Evolutionary conservation across 1,140 invertebrate genomes (phyloP), one percentile per base, ranked within the genome.

Genomic region (Atta cephalotes): DNA sequence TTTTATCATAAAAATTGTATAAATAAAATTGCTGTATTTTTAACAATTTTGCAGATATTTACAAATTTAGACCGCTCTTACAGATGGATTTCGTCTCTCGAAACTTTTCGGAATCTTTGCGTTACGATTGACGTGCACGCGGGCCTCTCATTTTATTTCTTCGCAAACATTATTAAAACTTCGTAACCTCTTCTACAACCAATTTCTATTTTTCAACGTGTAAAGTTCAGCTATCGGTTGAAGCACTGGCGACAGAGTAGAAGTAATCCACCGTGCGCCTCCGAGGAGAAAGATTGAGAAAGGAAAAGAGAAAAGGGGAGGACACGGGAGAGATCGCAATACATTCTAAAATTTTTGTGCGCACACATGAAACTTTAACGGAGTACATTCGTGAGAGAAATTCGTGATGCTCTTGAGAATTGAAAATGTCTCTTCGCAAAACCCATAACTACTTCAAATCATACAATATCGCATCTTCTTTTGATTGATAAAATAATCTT

Each of bases 121-220:
- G 12, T 7, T 45, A 71, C 66, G 28, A 72, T 60, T 71, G 79
- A 56, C 66, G 79, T 71, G 51, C 35, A 60, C 66, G 39, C 39
- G 21, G 51, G 21, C 51, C 5, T 28, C 28, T 45, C 21, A 39
- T 39, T 39, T 79, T 81, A 81, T 72, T 71, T 45, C 79, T 72
- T 58, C 35, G 79, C 16, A 51, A 81, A 81, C 79, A 81, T 81
- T 71, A 72, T 81, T 81, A 81, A 81, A 81, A 81, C 79, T 81
- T 81, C 10, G 77, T 58, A 81, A 81, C 51, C 51, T 81, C 79
- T 72, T 81, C 60, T 79, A 71, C 66, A 71, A 81, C 79, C 65
- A 81, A 81, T 81, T 81, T 81, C 51, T 81, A 81, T 81, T 71
- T 81, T 81, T 81, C 79, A 81, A 81, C 79, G 68, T 81, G 68